These are phyloP conservation scores for Eubasilissa splendida DNA, from an alignment of 2,888 invertebrate species.

Conservation along the genomic window DNA sequence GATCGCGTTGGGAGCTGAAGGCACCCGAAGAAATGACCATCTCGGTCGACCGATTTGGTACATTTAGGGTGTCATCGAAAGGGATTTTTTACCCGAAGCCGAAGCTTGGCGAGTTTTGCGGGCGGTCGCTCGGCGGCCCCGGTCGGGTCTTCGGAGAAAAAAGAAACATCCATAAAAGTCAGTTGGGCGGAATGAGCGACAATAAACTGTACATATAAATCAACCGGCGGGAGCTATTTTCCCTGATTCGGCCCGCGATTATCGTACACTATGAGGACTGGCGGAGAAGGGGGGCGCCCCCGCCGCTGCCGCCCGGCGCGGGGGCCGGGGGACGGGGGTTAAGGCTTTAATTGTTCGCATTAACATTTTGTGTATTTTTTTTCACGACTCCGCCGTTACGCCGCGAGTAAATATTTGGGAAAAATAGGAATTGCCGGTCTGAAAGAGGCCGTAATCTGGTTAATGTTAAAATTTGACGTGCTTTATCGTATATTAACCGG, in stretches of 20 bases:
- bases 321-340: slow-evolving; percentile 29
- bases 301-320: neutral
- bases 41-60: neutral
- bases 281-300: slow-evolving; percentile 6
- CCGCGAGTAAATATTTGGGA: slow-evolving; percentile 45
- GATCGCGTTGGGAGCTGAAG: neutral
- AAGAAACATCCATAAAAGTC: slow-evolving; percentile 65
- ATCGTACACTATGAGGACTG: slow-evolving; percentile 55
- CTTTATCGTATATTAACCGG: slow-evolving; percentile 29
- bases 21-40: neutral
- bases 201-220: slow-evolving; percentile 65
- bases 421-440: slow-evolving; percentile 32
- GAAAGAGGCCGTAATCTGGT: slow-evolving; percentile 37
- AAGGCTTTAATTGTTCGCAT: slow-evolving; percentile 56
- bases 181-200: slow-evolving; percentile 64
- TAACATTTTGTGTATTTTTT: slow-evolving; percentile 53
- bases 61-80: neutral
- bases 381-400: slow-evolving; percentile 21
- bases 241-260: slow-evolving; percentile 62
- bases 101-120: neutral
- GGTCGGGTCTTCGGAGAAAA: slow-evolving; percentile 50
- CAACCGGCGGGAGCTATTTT: slow-evolving; percentile 62
- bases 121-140: neutral
- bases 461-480: slow-evolving; percentile 38
- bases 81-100: neutral